Evolutionary conservation across 2,888 invertebrate species (phyloP).

Genomic region (Rhodophaea formosa): DNA sequence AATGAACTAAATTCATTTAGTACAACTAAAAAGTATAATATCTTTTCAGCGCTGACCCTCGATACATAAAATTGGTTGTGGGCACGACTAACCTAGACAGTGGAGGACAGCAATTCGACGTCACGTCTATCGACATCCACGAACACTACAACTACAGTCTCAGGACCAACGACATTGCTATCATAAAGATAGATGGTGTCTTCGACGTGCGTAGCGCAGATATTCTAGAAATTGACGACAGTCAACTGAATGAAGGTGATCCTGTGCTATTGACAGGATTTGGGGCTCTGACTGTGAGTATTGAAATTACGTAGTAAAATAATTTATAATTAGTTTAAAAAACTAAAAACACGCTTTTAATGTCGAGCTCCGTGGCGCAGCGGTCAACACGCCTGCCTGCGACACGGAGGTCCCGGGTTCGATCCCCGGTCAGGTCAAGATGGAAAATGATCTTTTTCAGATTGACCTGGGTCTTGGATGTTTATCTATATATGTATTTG

Average conservation of each 20-base stretch:
- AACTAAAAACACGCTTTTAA: too few species aligned
- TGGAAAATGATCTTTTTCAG: too few species aligned
- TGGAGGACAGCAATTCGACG: slow-evolving; percentile 47
- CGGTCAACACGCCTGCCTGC: too few species aligned
- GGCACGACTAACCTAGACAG: slow-evolving; percentile 61
- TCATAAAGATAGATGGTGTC: slow-evolving; percentile 46
- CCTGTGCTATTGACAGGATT: slow-evolving; percentile 58
- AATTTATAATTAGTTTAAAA: too few species aligned
- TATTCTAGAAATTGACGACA: slow-evolving; percentile 40
- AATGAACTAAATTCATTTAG: too few species aligned
- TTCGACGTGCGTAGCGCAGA: slow-evolving; percentile 48
- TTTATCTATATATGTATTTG: too few species aligned
- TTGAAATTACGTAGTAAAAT: neutral
- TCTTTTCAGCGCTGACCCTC: slow-evolving; percentile 56
- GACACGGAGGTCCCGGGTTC: too few species aligned
- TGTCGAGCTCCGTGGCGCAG: too few species aligned
- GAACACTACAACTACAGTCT: slow-evolving; percentile 44
- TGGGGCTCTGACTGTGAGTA: slow-evolving; percentile 56
- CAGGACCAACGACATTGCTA: slow-evolving; percentile 60
- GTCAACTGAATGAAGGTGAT: slow-evolving; percentile 51
- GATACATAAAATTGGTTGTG: slow-evolving; percentile 54
- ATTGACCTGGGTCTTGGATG: too few species aligned
- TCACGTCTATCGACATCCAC: slow-evolving; percentile 46
- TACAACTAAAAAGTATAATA: neutral
- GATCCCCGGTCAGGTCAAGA: too few species aligned